Evolutionary conservation across 1,140 invertebrate genomes (phyloP), one percentile per base, ranked within the genome.

Genomic region (Zeugodacus cucurbitae): DNA sequence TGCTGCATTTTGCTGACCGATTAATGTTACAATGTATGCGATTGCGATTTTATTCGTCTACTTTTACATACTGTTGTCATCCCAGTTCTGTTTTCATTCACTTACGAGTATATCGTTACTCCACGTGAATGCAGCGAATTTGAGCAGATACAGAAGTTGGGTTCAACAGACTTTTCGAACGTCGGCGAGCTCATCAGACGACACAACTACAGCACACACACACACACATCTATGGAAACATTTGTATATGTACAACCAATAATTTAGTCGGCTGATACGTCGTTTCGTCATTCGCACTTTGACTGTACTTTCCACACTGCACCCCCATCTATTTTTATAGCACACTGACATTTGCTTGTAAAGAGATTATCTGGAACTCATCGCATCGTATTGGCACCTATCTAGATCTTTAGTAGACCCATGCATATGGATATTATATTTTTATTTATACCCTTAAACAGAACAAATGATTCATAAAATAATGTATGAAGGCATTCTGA

Each of bases 101-200:
- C n/a, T 44, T 44, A n/a, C n/a, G n/a, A n/a, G n/a, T n/a, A 29
- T 82, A 8, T 82, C 48, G 48, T 54, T 17, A 22, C 41, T 74
- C 20, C 32, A 37, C 22, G 20, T 74, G 32, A 29, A 7, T 22
- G 22, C 70, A 74, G n/a, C 22, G 14, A 41, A 74, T 74, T 74
- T 22, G 70, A 74, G 70, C 70, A 74, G 17, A 20, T 17, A 22
- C 20, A 74, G 22, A 74, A 74, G 70, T n/a, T 22, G 37, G 37
- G 70, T 74, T 74, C 70, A 74, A 44, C 70, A 74, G 37, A 74
- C 70, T 74, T 74, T 74, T 74, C 34, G 48, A 74, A 74, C 70
- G 37, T 22, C 70, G 37, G 4, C 70, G 62, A 64, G 32, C 62
- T 26, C 6, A 64, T 11, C 58, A 22, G 6, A 62, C n/a, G n/a